Percentiles rank a stretch among this genome's conserved stretches.
phyloP scores from a whole-genome alignment of 2,797 vertebrate genomes.

The Salarias fasciatus region DNA sequence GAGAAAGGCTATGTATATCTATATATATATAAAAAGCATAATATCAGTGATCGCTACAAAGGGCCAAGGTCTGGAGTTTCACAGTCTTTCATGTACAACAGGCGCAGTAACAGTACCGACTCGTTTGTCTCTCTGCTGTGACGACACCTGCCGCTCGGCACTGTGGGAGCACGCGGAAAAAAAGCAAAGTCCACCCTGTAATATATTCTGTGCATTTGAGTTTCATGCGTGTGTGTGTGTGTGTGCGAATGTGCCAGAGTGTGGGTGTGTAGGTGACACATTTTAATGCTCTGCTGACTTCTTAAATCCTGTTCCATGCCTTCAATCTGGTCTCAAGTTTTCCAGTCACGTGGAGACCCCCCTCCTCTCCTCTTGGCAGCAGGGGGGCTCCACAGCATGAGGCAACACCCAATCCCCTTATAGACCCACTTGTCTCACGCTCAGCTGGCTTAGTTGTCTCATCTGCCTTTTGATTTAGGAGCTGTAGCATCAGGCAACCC shows the following conservation, averaged over 20 bases:
- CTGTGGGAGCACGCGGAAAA: conserved; percentile 55
- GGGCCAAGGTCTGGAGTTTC: conserved; percentile 78
- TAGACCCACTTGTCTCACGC: conserved; percentile 24
- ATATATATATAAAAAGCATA: conserved; percentile 53
- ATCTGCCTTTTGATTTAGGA: conserved; percentile 27
- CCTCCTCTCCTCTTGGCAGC: conserved; percentile 17
- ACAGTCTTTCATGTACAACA: conserved; percentile 73
- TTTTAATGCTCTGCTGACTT: conserved; percentile 43
- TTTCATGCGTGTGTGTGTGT: neutral
- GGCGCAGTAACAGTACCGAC: conserved; percentile 49
- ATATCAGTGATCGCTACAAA: conserved; percentile 74
- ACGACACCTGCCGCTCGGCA: conserved; percentile 59
- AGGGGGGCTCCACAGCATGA: conserved; percentile 45
- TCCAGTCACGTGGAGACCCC: conserved; percentile 34
- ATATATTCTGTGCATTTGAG: conserved; percentile 32
- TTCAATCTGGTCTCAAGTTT: conserved; percentile 39
- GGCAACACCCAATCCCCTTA: conserved; percentile 24
- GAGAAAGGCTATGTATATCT: conserved; percentile 58
- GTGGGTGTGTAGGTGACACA: conserved; percentile 38
- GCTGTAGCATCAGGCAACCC: conserved; percentile 20
- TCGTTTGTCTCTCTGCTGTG: conserved; percentile 53
- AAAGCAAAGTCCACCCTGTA: conserved; percentile 60
- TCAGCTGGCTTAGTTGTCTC: conserved; percentile 39
- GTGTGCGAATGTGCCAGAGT: conserved; percentile 7
- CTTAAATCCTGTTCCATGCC: conserved; percentile 43